Conservation (phyloP, 2,113 vertebrate species). For the Cyprinodon variegatus region DNA sequence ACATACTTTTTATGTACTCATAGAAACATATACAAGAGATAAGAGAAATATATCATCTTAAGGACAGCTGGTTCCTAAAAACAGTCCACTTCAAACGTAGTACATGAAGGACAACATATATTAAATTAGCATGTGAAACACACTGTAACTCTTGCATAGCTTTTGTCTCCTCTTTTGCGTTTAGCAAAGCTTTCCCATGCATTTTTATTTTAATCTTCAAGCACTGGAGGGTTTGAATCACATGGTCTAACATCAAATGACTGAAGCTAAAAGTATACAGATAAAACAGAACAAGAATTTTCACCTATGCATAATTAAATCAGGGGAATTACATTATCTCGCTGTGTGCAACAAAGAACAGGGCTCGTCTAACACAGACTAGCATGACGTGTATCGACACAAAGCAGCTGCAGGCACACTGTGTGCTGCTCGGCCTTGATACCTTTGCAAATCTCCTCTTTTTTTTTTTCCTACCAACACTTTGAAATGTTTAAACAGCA, state of each 20-base stretch:
- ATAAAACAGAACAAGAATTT: conserved; percentile 40
- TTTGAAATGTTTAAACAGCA: conserved; percentile 28
- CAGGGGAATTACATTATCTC: conserved; percentile 38
- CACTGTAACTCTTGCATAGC: conserved; percentile 17
- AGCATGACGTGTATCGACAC: conserved; percentile 18
- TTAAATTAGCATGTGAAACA: conserved; percentile 57
- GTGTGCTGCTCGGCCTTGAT: conserved; percentile 43
- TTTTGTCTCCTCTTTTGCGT: conserved; percentile 37
- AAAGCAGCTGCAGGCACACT: conserved; percentile 36
- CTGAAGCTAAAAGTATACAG: conserved; percentile 24
- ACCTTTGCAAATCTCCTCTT: conserved; percentile 23
- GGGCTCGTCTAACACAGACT: conserved; percentile 5
- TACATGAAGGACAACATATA: conserved; percentile 58
- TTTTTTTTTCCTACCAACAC: conserved; percentile 24
- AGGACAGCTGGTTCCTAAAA: conserved; percentile 46
- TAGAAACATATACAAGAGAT: background rate
- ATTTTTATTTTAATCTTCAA: conserved; percentile 47
- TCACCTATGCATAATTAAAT: conserved; percentile 45
- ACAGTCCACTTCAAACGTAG: background rate
- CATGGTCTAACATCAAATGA: conserved; percentile 22
- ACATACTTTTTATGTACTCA: no score
- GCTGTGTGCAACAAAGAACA: conserved; percentile 19
- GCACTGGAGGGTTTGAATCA: conserved; percentile 51
- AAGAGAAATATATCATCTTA: conserved; percentile 15
- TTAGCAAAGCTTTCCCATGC: conserved; percentile 33